These are phyloP conservation scores for Glaucomys volans DNA, from an alignment of 2,113 vertebrate genomes.

Conservation along the genomic window DNA sequence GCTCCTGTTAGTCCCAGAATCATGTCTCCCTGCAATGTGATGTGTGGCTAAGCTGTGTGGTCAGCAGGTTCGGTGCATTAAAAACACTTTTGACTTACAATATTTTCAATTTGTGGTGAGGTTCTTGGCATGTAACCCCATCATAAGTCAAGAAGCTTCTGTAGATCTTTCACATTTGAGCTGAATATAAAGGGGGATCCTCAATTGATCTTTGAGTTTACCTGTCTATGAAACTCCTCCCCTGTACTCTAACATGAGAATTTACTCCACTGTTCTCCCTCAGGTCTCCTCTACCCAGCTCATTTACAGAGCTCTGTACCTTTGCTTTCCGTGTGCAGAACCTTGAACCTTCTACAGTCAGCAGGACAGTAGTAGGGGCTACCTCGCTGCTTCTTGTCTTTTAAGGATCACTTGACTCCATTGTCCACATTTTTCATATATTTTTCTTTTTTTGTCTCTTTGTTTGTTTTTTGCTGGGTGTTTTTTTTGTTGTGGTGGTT, in stretches of 20 bases:
- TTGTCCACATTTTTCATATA: background rate
- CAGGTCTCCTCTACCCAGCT: accelerated
- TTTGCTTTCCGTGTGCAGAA: accelerated
- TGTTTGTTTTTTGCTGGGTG: background rate
- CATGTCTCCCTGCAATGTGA: background rate
- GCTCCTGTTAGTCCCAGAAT: background rate
- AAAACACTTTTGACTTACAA: background rate
- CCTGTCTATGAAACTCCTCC: too few relatives aligned
- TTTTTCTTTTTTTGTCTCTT: background rate
- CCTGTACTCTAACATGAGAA: background rate
- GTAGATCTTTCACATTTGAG: background rate
- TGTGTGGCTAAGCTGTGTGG: background rate
- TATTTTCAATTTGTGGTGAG: background rate
- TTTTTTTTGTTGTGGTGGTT: too few relatives aligned
- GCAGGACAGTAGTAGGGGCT: accelerated
- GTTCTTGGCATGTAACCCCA: background rate
- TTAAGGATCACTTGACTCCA: too few relatives aligned
- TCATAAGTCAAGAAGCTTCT: background rate
- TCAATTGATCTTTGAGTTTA: background rate
- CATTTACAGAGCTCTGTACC: accelerated
- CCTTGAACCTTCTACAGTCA: accelerated
- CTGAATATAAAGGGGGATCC: background rate
- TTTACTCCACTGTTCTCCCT: background rate
- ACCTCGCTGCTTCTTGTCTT: background rate
- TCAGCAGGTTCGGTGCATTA: background rate